Conservation (phyloP, 2,113 vertebrate genomes). For the Syngnathoides biaculeatus region DNA sequence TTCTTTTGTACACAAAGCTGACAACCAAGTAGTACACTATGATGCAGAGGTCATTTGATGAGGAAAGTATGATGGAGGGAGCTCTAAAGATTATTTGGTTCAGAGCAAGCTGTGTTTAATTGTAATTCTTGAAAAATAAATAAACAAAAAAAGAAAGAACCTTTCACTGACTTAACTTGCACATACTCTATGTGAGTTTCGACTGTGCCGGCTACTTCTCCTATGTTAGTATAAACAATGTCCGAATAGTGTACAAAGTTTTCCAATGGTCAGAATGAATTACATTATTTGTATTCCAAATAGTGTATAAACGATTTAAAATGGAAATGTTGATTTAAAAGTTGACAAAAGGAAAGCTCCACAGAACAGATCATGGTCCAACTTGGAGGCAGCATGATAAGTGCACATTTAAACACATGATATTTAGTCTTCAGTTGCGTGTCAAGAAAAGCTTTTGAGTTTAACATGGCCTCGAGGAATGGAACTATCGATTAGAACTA, state of each 20-base stretch:
- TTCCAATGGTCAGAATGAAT: background rate
- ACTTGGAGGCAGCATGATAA: background rate
- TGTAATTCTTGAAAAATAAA: too few species aligned
- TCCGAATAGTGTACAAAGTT: background rate
- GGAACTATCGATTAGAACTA: constrained; percentile 27
- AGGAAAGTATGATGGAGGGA: background rate
- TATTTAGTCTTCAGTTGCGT: constrained; percentile 2
- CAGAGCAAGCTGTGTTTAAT: too few species aligned
- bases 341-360: background rate
- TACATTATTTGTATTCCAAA: too few species aligned
- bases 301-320: background rate
- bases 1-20: too few species aligned
- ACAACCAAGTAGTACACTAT: too few species aligned
- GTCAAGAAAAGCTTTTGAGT: constrained; percentile 8
- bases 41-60: too few species aligned
- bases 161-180: too few species aligned
- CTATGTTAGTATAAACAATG: background rate
- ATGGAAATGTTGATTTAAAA: background rate
- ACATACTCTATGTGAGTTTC: background rate
- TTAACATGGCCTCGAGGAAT: background rate
- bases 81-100: background rate
- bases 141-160: too few species aligned
- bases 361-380: too few species aligned
- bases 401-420: constrained; percentile 28
- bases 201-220: too few species aligned